These are phyloP conservation scores for Sesia apiformis DNA, from an alignment of 2,888 invertebrate genomes.

Conservation along the genomic window DNA sequence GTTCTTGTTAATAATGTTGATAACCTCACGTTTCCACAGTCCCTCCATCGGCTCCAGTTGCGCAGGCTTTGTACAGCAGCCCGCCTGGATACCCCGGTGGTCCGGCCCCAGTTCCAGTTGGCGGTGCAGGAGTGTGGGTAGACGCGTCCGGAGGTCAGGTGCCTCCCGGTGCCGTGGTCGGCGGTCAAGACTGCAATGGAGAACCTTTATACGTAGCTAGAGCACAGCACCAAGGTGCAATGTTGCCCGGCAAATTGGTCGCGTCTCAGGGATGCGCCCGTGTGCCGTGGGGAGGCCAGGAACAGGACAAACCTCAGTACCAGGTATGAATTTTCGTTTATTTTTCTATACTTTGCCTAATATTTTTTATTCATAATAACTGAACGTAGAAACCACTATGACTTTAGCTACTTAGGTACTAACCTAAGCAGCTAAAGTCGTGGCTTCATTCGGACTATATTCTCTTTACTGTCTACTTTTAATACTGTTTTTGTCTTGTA, in stretches of 20 bases:
- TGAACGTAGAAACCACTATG: too few relatives aligned
- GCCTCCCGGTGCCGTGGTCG: constrained; percentile 81
- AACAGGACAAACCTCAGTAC: constrained; percentile 84
- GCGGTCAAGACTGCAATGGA: constrained; percentile 74
- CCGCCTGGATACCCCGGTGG: constrained; percentile 36
- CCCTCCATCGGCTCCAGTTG: constrained; percentile 46
- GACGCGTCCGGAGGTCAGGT: constrained; percentile 76
- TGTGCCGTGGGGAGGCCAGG: constrained; percentile 87
- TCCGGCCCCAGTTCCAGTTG: constrained; percentile 9
- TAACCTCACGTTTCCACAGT: constrained; percentile 15
- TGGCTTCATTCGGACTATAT: too few relatives aligned
- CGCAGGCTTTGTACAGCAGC: constrained; percentile 43
- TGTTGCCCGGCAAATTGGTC: constrained; percentile 87
- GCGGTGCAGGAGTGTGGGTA: constrained; percentile 72
- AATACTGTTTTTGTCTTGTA: too few relatives aligned
- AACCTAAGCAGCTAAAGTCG: too few relatives aligned
- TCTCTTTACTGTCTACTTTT: too few relatives aligned
- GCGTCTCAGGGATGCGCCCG: constrained; percentile 86
- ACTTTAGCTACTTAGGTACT: too few relatives aligned
- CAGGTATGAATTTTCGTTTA: constrained; percentile 64
- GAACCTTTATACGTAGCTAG: constrained; percentile 81
- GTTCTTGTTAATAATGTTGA: too few relatives aligned
- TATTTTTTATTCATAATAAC: neutral
- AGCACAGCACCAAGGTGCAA: constrained; percentile 83
- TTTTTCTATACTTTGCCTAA: neutral